These are phyloP conservation scores for Pristionchus mayeri DNA, from an alignment of 2,888 invertebrate genomes.

Conservation along the genomic window DNA sequence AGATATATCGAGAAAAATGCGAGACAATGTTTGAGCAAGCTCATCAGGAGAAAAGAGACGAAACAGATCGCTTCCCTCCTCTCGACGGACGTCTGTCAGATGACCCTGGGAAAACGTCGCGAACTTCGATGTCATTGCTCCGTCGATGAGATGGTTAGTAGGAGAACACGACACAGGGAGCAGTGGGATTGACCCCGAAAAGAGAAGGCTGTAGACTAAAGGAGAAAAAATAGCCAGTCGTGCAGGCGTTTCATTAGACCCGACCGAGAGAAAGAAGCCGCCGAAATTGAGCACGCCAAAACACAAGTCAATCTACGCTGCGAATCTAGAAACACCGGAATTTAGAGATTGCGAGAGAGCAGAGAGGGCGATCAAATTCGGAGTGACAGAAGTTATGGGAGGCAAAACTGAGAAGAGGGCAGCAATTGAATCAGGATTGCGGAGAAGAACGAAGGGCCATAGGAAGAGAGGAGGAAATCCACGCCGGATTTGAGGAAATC, in stretches of 20 bases:
- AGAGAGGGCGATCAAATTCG: neutral
- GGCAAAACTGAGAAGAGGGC: neutral
- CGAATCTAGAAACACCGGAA: neutral
- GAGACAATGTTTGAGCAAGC: conserved; percentile 28
- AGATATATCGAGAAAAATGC: neutral
- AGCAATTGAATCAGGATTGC: conserved; percentile 29
- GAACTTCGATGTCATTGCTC: neutral
- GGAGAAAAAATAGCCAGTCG: neutral
- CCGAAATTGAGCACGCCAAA: neutral
- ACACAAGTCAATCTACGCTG: neutral
- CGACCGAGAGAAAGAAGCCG: neutral
- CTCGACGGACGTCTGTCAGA: neutral
- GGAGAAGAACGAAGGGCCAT: neutral
- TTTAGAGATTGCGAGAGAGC: conserved; percentile 2
- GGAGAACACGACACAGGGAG: neutral
- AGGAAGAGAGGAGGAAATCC: conserved; percentile 7
- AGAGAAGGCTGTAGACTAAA: neutral
- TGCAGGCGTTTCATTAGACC: conserved; percentile 24
- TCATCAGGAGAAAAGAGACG: neutral
- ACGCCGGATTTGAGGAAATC: conserved; percentile 8
- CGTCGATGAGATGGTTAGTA: too few species aligned
- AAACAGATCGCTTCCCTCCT: conserved; percentile 7
- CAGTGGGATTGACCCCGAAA: neutral
- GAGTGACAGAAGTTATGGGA: conserved; percentile 28
- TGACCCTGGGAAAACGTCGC: neutral